Percentiles rank a stretch among this genome's conserved stretches.
phyloP scores from a whole-genome alignment of 1,140 invertebrate species.

The Drosophila kurseongensis region DNA sequence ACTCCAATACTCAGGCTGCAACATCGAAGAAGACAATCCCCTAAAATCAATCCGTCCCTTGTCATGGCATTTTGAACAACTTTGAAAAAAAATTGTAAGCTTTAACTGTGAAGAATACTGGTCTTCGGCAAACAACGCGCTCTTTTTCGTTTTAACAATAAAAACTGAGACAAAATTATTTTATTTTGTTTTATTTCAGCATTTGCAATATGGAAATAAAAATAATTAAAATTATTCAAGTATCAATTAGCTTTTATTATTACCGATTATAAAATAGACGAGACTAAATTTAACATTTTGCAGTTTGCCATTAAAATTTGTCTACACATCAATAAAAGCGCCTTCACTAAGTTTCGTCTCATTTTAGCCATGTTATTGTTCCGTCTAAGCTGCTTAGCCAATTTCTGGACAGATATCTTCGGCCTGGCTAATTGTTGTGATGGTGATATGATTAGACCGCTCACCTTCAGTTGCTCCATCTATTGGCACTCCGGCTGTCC shows the following conservation, averaged over 20 bases:
- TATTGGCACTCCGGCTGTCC: constrained; percentile 20
- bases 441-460: constrained; percentile 43
- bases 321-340: not conserved
- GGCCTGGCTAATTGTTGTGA: constrained; percentile 14
- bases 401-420: not conserved
- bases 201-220: no score
- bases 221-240: no score
- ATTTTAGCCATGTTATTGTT: not conserved
- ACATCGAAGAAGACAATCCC: no score
- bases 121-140: not conserved
- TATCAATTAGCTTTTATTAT: no score
- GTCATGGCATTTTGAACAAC: not conserved
- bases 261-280: no score
- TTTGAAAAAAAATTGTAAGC: not conserved
- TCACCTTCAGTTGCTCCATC: constrained; percentile 15
- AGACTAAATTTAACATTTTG: not conserved
- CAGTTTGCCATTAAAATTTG: not conserved
- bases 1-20: no score
- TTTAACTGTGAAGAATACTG: not conserved
- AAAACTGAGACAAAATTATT: no score
- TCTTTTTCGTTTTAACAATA: not conserved
- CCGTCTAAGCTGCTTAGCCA: not conserved
- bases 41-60: not conserved
- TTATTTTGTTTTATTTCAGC: no score
- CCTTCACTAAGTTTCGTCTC: not conserved